A percentile compares a stretch with the other conserved stretches of the same genome.
phyloP scores from a whole-genome alignment of 2,888 invertebrate species.

The Caenorhabditis sp. region DNA sequence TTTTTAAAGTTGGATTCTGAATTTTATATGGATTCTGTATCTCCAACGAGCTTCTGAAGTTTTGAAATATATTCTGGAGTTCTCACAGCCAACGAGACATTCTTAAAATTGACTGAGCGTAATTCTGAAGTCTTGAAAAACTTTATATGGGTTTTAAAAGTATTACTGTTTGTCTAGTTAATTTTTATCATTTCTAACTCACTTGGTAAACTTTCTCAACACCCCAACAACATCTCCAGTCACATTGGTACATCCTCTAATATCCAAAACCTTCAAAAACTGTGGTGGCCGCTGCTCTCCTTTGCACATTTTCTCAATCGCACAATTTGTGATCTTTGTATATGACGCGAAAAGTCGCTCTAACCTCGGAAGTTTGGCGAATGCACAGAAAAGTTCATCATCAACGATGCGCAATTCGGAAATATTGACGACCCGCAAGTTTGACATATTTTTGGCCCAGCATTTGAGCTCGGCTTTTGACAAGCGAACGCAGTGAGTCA shows the following conservation, averaged over 20 bases:
- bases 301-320: conserved; percentile 2
- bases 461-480: background rate
- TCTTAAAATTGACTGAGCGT: too few species aligned
- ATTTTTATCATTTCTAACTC: too few species aligned
- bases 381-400: conserved; percentile 1
- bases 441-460: background rate
- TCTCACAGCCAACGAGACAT: too few species aligned
- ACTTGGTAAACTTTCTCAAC: background rate
- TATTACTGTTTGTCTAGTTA: too few species aligned
- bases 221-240: background rate
- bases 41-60: too few species aligned
- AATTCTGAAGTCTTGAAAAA: too few species aligned
- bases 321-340: background rate
- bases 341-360: background rate
- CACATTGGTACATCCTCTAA: conserved; percentile 2
- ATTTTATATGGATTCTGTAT: too few species aligned
- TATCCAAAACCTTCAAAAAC: background rate
- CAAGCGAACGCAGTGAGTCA: background rate
- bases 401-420: background rate
- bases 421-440: background rate
- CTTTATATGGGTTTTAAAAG: background rate
- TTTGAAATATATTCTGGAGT: too few species aligned
- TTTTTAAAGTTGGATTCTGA: too few species aligned
- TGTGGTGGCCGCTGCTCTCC: background rate
- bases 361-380: background rate